Evolutionary conservation across 2,797 vertebrate species (phyloP), one percentile per base, ranked within the genome.

Genomic region (Myoxocephalus aenaeus): DNA sequence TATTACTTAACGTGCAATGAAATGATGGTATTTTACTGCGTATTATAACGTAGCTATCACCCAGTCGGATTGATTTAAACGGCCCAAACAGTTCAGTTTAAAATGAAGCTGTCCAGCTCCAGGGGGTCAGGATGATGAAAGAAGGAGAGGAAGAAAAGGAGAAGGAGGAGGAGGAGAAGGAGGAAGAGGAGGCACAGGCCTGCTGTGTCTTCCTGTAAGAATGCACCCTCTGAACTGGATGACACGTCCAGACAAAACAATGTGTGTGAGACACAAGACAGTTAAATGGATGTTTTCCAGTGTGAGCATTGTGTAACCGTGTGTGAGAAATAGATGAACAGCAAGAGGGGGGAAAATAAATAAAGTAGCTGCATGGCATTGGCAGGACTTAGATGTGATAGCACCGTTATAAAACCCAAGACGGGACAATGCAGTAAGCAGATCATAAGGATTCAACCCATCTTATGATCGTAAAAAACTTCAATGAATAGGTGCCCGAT

Each of bases 171-270:
- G 66, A 29, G 1, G 15, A 63, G 29, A 34, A 73, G 54, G 46
- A 61, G 36, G 6, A 38, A 58, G 70, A 58, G 79, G 73, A 51
- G 42, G 62, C 13, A 36, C n/a, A 4, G n/a, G 87, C 86, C 69
- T 83, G 18, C 87, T 90, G 87, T 91, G 91, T 90, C 81, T 74
- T 87, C 81, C 87, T 77, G 74, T 84, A 88, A 93, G 89, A 93
- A 93, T 91, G 88, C 51, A 7, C 51, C 86, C 90, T 92, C 82
- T 93, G 91, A 92, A 93, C 91, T 81, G 85, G 73, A 91, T 91
- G 90, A 92, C 88, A 93, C 92, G 48, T 82, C 58, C 80, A 85
- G 80, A 91, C 91, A 91, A 90, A 90, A 92, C 88, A 89, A 89
- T 87, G 84, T 85, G 83, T 92, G 83, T 79, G 83, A 67, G 58